Percentiles rank a stretch among this genome's conserved stretches.
These are phyloP conservation scores for Hemicordylus capensis DNA, from an alignment of 2,113 vertebrate species.

Conservation along the genomic window DNA sequence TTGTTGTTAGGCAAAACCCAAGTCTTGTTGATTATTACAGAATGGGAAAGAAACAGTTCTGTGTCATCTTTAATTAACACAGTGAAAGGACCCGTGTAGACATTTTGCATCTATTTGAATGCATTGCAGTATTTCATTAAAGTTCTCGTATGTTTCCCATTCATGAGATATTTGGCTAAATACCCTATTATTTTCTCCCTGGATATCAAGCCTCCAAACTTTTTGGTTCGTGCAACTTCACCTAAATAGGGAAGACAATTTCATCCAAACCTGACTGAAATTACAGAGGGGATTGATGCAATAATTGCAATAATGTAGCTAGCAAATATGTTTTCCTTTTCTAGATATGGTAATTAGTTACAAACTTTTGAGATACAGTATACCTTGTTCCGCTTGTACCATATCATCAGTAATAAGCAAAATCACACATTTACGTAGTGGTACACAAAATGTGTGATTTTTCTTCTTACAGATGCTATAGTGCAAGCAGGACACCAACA, in stretches of 20 bases:
- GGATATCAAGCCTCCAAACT: background rate
- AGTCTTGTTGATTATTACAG: background rate
- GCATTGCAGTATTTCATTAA: background rate
- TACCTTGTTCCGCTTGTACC: too few species aligned
- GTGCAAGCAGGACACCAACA: background rate
- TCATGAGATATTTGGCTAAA: background rate
- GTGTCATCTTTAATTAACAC: background rate
- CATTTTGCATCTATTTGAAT: background rate
- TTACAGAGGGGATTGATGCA: too few species aligned
- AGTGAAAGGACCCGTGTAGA: background rate
- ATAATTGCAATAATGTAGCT: too few species aligned
- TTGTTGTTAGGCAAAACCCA: conserved; percentile 21
- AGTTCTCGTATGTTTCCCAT: background rate
- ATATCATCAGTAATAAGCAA: too few species aligned
- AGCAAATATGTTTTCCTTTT: background rate
- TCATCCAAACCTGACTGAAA: too few species aligned
- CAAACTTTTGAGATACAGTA: too few species aligned
- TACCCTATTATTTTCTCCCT: background rate
- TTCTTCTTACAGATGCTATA: background rate
- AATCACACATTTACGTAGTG: too few species aligned
- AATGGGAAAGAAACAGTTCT: conserved; percentile 17
- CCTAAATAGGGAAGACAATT: too few species aligned
- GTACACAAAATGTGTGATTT: background rate
- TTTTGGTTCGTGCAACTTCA: background rate
- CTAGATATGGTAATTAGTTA: background rate